phyloP scores from a whole-genome alignment of 1,140 invertebrate species.

The Zeugodacus cucurbitae region DNA sequence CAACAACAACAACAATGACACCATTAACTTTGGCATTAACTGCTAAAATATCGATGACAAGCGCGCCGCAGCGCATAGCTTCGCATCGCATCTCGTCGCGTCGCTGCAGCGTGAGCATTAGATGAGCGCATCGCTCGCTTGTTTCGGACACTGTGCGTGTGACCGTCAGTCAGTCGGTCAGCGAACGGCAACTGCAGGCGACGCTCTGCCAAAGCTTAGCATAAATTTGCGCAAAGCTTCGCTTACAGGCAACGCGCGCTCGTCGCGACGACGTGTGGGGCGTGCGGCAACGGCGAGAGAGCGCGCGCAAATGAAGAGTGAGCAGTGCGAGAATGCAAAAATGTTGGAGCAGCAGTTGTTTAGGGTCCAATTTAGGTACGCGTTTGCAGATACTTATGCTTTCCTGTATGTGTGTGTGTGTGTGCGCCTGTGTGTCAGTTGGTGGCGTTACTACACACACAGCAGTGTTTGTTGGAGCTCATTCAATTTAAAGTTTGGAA shows the following conservation, averaged over 20 bases:
- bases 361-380: constrained; percentile 6
- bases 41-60: constrained; percentile 35
- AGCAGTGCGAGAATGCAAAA: not conserved
- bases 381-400: not conserved
- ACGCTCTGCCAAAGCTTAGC: not conserved
- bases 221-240: not conserved
- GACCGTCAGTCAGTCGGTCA: not conserved
- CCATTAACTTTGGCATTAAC: constrained; percentile 36
- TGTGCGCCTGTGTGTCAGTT: too few relatives aligned
- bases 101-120: not conserved
- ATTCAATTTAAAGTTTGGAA: constrained; percentile 19
- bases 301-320: not conserved
- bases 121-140: not conserved
- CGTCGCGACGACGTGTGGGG: too few relatives aligned
- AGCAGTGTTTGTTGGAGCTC: not conserved
- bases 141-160: not conserved
- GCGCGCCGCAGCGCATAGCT: not conserved
- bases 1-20: constrained; percentile 8
- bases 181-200: not conserved
- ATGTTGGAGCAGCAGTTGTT: not conserved
- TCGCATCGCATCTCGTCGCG: not conserved
- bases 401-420: not conserved
- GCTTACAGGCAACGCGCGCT: not conserved
- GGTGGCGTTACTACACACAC: not conserved
- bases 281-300: not conserved